These are phyloP conservation scores for Nematopogon swammerdamellus DNA, from an alignment of 2,888 invertebrate species.

Conservation along the genomic window DNA sequence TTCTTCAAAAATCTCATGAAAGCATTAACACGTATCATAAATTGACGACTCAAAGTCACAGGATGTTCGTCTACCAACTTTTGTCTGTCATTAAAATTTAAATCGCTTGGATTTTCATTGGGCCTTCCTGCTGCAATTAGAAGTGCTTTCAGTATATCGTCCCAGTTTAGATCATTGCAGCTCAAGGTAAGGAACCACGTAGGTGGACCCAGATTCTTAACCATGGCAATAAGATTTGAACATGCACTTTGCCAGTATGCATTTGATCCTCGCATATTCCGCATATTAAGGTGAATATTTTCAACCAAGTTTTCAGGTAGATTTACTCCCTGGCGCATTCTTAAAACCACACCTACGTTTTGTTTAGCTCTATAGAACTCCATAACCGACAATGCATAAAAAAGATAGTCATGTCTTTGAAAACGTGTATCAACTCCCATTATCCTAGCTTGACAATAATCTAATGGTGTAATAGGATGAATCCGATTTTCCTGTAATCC, in stretches of 20 bases:
- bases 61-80: conserved; percentile 9
- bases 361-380: conserved; percentile 12
- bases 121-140: conserved; percentile 13
- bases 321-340: conserved; percentile 9
- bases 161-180: conserved; percentile 17
- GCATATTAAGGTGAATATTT: conserved; percentile 15
- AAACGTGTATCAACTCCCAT: conserved; percentile 13
- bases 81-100: conserved; percentile 4
- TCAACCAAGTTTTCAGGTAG: conserved; percentile 12
- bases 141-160: conserved; percentile 14
- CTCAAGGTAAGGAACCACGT: conserved; percentile 12
- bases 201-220: conserved; percentile 15
- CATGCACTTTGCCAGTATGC: conserved; percentile 10
- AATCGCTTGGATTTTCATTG: conserved; percentile 5
- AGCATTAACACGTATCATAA: conserved; percentile 9
- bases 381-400: conserved; percentile 13
- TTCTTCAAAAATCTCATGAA: too few relatives aligned
- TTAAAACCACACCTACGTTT: conserved; percentile 11
- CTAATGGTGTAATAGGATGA: conserved; percentile 3
- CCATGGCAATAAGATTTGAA: conserved; percentile 12
- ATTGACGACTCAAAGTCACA: conserved; percentile 9
- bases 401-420: conserved; percentile 14
- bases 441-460: conserved; percentile 14
- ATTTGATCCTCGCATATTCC: conserved; percentile 12
- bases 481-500: too few relatives aligned